phyloP scores from a whole-genome alignment of 64 coral and sea anemone species.

The Orbicella faveolata region DNA sequence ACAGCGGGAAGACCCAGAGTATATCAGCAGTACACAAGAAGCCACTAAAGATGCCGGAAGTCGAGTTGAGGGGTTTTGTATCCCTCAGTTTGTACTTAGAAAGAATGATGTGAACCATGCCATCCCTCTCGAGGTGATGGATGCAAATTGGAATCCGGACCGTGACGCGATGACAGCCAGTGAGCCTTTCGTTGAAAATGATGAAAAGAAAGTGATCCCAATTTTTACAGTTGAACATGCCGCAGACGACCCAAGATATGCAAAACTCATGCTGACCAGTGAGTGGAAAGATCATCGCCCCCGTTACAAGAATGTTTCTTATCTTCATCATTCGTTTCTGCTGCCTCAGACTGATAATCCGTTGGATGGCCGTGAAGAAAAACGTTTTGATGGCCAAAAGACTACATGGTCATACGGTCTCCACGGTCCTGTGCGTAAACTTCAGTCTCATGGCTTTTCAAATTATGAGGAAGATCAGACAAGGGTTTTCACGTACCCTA shows the following conservation, averaged over 20 bases:
- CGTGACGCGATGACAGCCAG: slow-evolving; percentile 30
- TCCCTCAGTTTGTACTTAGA: slow-evolving; percentile 43
- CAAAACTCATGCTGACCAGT: slow-evolving; percentile 52
- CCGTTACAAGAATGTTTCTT: slow-evolving; percentile 44
- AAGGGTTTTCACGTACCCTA: slow-evolving; percentile 60
- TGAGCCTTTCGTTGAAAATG: slow-evolving; percentile 18
- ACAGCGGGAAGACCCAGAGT: slow-evolving; percentile 6
- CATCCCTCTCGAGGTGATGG: background rate
- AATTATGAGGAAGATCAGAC: slow-evolving; percentile 48
- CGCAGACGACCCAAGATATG: slow-evolving; percentile 66
- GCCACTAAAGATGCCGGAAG: slow-evolving; percentile 49
- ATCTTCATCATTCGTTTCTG: slow-evolving; percentile 46
- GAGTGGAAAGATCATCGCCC: slow-evolving; percentile 66
- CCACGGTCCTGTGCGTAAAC: slow-evolving; percentile 72
- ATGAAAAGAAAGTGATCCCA: slow-evolving; percentile 30
- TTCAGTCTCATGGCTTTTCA: background rate
- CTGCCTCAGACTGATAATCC: slow-evolving; percentile 11
- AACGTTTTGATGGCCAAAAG: background rate
- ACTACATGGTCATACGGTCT: slow-evolving; percentile 25
- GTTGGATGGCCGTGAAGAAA: background rate
- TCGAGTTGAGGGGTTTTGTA: slow-evolving; percentile 77
- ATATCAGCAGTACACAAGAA: background rate
- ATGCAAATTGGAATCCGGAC: slow-evolving; percentile 62
- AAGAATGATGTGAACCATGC: slow-evolving; percentile 8
- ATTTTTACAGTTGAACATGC: slow-evolving; percentile 73